Evolutionary conservation across 2,888 invertebrate species (phyloP).

Genomic region (Protodeltote pygarga): DNA sequence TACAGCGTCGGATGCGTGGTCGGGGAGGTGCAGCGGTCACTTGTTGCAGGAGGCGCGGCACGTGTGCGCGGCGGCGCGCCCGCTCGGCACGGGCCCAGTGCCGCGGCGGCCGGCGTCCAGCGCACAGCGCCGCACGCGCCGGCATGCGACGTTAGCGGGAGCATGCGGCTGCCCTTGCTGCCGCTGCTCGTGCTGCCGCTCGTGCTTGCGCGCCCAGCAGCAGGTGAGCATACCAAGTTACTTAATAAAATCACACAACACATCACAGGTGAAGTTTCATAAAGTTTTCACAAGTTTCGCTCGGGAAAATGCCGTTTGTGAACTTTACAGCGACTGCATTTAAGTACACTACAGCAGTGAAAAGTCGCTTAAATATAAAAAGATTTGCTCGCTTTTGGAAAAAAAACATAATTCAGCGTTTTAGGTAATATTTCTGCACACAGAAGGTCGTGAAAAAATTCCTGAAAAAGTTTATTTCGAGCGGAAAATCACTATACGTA

Average conservation of each 20-base stretch:
- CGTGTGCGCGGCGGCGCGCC: constrained; percentile 56
- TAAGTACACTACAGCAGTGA: not conserved
- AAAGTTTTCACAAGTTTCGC: constrained; percentile 21
- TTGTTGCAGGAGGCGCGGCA: constrained; percentile 61
- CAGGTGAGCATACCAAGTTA: constrained; percentile 66
- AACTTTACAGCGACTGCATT: constrained; percentile 22
- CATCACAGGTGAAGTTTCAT: constrained; percentile 20
- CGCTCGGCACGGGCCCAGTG: constrained; percentile 52
- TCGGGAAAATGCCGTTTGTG: constrained; percentile 15
- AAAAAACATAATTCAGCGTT: too few species aligned
- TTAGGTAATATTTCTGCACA: too few species aligned
- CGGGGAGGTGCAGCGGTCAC: constrained; percentile 57
- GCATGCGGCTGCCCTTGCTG: constrained; percentile 84
- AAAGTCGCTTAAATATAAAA: constrained; percentile 15
- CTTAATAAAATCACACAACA: constrained; percentile 6
- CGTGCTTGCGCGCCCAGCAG: constrained; percentile 82
- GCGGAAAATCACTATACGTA: not conserved
- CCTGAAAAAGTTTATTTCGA: not conserved
- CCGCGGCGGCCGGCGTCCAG: constrained; percentile 67
- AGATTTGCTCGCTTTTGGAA: not conserved
- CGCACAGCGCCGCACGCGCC: constrained; percentile 74
- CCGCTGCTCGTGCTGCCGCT: constrained; percentile 84
- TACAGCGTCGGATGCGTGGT: constrained; percentile 65
- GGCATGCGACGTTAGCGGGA: constrained; percentile 79
- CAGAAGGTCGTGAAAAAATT: not conserved